These are phyloP conservation scores for Philopotamus ludificatus DNA, from an alignment of 1,140 invertebrate genomes.

Conservation along the genomic window DNA sequence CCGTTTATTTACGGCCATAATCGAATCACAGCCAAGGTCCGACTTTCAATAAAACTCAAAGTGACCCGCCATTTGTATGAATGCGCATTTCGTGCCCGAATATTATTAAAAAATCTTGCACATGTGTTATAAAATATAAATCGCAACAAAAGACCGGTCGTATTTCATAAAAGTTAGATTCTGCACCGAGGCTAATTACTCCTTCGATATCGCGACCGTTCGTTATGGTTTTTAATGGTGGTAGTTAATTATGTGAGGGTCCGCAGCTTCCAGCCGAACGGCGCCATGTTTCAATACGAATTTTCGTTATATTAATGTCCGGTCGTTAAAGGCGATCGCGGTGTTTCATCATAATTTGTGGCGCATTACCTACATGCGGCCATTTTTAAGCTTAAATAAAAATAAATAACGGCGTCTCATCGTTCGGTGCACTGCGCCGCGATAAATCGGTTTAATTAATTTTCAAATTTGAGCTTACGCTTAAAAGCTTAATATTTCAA, in stretches of 20 bases:
- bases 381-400: neutral
- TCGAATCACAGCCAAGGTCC: too few relatives aligned
- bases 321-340: conserved; percentile 31
- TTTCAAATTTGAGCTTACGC: too few relatives aligned
- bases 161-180: too few relatives aligned
- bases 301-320: conserved; percentile 33
- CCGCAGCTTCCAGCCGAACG: conserved; percentile 18
- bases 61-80: too few relatives aligned
- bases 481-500: too few relatives aligned
- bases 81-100: too few relatives aligned
- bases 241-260: conserved; percentile 27
- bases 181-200: neutral
- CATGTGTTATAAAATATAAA: too few relatives aligned
- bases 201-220: conserved; percentile 5
- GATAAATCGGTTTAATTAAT: too few relatives aligned
- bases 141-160: too few relatives aligned
- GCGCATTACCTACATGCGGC: neutral
- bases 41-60: too few relatives aligned
- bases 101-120: too few relatives aligned
- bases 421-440: too few relatives aligned
- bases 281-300: conserved; percentile 30
- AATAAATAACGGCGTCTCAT: neutral
- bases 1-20: neutral
- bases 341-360: conserved; percentile 31
- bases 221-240: conserved; percentile 23